Evolutionary conservation across 2,797 vertebrate species (phyloP), one percentile per base, ranked within the genome.

Genomic region (Helarctos malayanus): DNA sequence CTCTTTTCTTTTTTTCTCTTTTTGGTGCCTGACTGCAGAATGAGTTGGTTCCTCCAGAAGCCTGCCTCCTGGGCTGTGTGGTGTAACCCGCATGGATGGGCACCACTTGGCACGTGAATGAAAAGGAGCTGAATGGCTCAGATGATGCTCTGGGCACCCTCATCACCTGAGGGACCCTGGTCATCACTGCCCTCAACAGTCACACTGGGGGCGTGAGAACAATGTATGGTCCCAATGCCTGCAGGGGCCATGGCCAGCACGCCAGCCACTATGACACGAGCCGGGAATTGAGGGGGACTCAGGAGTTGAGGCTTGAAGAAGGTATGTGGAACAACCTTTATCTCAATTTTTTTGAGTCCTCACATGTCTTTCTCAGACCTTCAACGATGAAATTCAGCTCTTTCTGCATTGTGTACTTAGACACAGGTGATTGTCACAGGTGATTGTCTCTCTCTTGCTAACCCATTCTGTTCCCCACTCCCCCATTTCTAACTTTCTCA

Each of bases 231-330:
- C 96, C 98, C 97, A 83, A 99, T 99, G 94, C 95, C 98, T 0
- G 98, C 98, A 0, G 99, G 99, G 95, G 98, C 99, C n/a, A 94
- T 99, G 94, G 99, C 99, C 83, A 99, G 99, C 0, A 99, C 99
- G 29, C 99, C 99, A 1, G 99, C 99, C 32, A 99, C 99, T 32
- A 99, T 99, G 98, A 99, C 99, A 0, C 99, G 99, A 98, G 99
- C 99, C 91, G 99, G 99, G 27, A 32, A 27, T 11, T 47, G 73
- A 91, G 23, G 89, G 82, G 90, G 52, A 83, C 25, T 78, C 9
- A 49, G 65, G 47, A 87, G 35, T 32, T 79, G 35, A 83, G 12
- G 25, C 79, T 76, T 91, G 41, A 85, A 88, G 90, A 88, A 57
- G 52, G 7, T 57, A 13, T 54, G 21, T 38, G 29, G 14, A 5